Evolutionary conservation across 2,797 vertebrate genomes (phyloP).

Genomic region (Sebastes reedi): DNA sequence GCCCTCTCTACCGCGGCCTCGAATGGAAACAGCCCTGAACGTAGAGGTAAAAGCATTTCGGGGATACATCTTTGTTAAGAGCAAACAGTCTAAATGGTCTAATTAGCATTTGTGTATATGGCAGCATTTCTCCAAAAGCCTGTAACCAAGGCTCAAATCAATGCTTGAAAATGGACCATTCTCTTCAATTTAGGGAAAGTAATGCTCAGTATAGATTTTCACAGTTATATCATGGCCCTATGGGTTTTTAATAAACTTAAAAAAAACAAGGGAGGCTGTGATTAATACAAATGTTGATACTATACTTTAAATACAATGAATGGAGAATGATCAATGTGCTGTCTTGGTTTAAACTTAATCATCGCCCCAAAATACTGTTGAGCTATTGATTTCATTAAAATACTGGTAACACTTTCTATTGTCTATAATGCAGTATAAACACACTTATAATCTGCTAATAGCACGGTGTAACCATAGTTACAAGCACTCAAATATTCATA

Average conservation of each 20-base stretch:
- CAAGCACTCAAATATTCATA: too few relatives aligned
- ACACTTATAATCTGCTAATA: too few relatives aligned
- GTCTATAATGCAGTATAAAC: too few relatives aligned
- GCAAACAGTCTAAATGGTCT: conserved; percentile 9
- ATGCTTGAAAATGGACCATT: background rate
- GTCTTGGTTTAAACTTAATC: background rate
- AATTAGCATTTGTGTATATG: background rate
- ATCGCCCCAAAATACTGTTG: background rate
- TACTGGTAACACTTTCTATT: background rate
- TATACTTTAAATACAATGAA: background rate
- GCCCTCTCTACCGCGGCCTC: background rate
- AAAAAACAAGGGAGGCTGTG: background rate
- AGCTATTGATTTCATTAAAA: background rate
- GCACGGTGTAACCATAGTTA: too few relatives aligned
- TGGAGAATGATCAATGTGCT: background rate
- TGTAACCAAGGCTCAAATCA: background rate
- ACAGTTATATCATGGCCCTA: too few relatives aligned
- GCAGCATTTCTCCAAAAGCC: conserved; percentile 6
- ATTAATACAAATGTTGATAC: background rate
- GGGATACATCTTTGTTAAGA: background rate
- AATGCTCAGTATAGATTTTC: background rate
- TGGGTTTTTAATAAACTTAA: background rate
- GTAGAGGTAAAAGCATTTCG: background rate
- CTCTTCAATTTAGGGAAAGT: background rate
- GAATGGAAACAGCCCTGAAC: background rate